Base-by-base conservation (phyloP, 2,797 vertebrate species). In the Trachops cirrhosus region DNA sequence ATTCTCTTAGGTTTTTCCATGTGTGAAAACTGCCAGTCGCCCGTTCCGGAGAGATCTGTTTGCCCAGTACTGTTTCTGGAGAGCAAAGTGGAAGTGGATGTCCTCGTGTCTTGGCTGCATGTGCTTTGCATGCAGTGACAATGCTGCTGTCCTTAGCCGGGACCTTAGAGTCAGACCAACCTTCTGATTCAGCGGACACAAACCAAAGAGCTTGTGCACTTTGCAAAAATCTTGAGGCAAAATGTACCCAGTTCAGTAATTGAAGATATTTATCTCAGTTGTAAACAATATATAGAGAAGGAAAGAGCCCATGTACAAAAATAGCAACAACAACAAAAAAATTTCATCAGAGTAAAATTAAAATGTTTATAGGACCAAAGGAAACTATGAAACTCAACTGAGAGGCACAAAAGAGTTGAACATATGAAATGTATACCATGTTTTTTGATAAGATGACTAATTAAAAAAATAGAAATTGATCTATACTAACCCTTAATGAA, bases 361-460 rank as follows among this genome's bases (percentile, higher is more conserved):
- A 15, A 62, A 74, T 11, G 0, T 54, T 34, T 77, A 52, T 0
- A 91, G 48, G 26, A 74, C 52, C 22, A 26, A 44, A 50, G 34
- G 67, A 83, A 73, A 80, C 34, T 84, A 6, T 19, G 50, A 70
- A 85, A 57, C n/a, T 75, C 16, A 46, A 19, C 24, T 75, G 26
- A 18, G 8, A 73, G 70, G 14, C 9, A 59, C 11, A 80, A 26
- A 80, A 11, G 15, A 79, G 7, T 39, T 95, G 46, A 85, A 73
- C 5, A 32, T n/a, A 54, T 15, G 37, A 93, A 88, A 91, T 1
- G 3, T 46, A 48, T 26, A 44, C 3, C 19, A 18, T 75, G 5
- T 82, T 84, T 94, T 94, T 96, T 41, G 64, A 59, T 80, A 18
- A 77, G 68, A 50, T 37, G n/a, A 87, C n/a, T 92, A 12, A 39